Conservation (phyloP, 1,140 invertebrate species). For the Drosophila nannoptera region DNA sequence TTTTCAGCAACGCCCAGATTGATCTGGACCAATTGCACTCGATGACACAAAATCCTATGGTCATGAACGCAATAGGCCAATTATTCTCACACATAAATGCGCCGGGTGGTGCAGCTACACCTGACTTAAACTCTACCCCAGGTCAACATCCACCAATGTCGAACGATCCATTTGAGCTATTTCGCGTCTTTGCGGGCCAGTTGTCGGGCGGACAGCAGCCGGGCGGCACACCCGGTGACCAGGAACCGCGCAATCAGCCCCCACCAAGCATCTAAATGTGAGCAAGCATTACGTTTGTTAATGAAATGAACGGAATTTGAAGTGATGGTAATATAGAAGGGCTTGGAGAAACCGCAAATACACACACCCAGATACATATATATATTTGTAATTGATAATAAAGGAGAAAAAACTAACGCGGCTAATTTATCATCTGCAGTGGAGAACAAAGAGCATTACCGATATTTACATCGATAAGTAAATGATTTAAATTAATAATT, state of each 20-base stretch:
- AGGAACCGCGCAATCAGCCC: conserved; percentile 61
- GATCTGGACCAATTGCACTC: conserved; percentile 67
- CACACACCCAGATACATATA: conserved; percentile 53
- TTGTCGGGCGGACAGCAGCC: conserved; percentile 47
- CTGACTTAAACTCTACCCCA: conserved; percentile 26
- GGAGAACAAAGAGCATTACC: too few relatives aligned
- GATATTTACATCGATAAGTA: too few relatives aligned
- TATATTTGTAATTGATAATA: conserved; percentile 70
- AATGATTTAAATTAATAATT: background rate
- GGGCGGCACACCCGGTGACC: conserved; percentile 13
- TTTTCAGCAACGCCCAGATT: conserved; percentile 68
- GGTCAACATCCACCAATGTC: conserved; percentile 47
- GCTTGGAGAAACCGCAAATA: conserved; percentile 46
- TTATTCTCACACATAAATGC: conserved; percentile 52
- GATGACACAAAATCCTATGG: conserved; percentile 69
- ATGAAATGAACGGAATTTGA: too few relatives aligned
- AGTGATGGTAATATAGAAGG: conserved; percentile 52
- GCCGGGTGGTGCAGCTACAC: conserved; percentile 15
- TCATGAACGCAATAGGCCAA: conserved; percentile 67
- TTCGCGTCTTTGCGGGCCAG: conserved; percentile 64
- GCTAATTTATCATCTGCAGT: too few relatives aligned
- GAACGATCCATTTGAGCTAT: conserved; percentile 68
- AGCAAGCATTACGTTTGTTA: background rate
- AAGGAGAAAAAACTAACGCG: conserved; percentile 41
- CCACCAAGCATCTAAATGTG: conserved; percentile 54